Base-by-base conservation (phyloP, 2,113 vertebrate genomes). In the Salvelinus fontinalis region DNA sequence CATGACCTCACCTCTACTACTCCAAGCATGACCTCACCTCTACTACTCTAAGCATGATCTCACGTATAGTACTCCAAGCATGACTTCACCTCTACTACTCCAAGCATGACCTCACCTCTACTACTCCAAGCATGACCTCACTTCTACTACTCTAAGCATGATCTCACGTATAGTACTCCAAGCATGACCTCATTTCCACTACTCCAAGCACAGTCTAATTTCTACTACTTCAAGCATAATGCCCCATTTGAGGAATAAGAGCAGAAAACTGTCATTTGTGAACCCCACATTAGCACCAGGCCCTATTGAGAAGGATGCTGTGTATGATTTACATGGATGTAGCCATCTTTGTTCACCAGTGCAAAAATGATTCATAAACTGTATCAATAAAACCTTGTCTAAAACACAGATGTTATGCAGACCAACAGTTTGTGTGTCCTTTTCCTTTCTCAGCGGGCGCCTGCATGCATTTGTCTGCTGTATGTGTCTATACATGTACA, bases 391-490 rank as follows among this genome's bases (percentile, higher is more conserved):
- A 22, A 67, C 24, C 26, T 67, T 44, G 39, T 22, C 18, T 9
- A 26, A 44, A 3, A 26, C 59, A 24, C 7, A 62, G n/a, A 57
- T 20, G 18, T 20, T 20, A 57, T 1, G 18, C 6, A 57, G 54
- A 20, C 18, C 54, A 57, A 24, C 44, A n/a, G 34, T 8, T 16
- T 48, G 39, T 48, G 68, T 24, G 20, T 13, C 22, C 8, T 22
- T 44, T 34, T 13, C 31, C 86, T 87, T 87, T 85, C 87, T 89
- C 87, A 86, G 85, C 80, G 74, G 76, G 0, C 75, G 0, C 75
- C 12, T 18, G 81, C 89, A 89, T 89, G 91, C 89, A 81, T 79
- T 86, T 44, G 60, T 70, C 80, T 81, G 85, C 86, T 79, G 77
- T 76, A 67, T 79, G 85, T 64, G 67, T 72, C 76, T 83, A 65